Percentiles rank a stretch among this genome's conserved stretches.
phyloP scores from a whole-genome alignment of 2,888 invertebrate genomes.

The Smittia aterrima region DNA sequence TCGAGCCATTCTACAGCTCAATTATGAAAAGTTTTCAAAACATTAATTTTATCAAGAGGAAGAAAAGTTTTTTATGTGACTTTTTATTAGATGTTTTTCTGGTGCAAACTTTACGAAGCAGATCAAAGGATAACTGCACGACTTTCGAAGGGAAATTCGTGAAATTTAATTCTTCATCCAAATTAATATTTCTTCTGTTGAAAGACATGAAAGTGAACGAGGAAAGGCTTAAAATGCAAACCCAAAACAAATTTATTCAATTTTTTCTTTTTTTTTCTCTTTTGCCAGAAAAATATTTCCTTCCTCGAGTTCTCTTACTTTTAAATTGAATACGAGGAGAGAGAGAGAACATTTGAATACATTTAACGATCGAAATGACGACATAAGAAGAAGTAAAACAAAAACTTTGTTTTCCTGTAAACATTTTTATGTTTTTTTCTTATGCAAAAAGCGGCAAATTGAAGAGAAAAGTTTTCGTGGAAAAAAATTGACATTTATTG shows the following conservation, averaged over 20 bases:
- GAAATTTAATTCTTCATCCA: no score
- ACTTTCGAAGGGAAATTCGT: no score
- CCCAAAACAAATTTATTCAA: no score
- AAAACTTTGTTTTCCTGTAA: constrained; percentile 3
- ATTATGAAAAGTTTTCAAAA: constrained; percentile 41
- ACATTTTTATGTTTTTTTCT: background rate
- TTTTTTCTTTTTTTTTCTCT: no score
- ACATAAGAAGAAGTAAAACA: background rate
- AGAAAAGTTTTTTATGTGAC: constrained; percentile 25
- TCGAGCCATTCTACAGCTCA: constrained; percentile 25
- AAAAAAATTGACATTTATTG: background rate
- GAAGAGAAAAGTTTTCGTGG: background rate
- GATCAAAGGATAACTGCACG: background rate
- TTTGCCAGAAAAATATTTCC: constrained; percentile 18
- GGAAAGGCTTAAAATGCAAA: no score
- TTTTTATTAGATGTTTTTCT: constrained; percentile 25
- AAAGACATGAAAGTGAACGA: no score
- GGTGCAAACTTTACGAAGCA: constrained; percentile 4
- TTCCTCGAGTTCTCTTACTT: constrained; percentile 5
- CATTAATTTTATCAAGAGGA: constrained; percentile 38
- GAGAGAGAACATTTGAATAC: constrained; percentile 6
- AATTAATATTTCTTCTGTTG: no score
- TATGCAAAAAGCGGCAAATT: background rate
- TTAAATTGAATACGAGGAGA: constrained; percentile 2
- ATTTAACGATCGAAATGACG: constrained; percentile 10